These are phyloP conservation scores for Pteromalus puparum DNA, from an alignment of 1,140 invertebrate species.

Conservation along the genomic window DNA sequence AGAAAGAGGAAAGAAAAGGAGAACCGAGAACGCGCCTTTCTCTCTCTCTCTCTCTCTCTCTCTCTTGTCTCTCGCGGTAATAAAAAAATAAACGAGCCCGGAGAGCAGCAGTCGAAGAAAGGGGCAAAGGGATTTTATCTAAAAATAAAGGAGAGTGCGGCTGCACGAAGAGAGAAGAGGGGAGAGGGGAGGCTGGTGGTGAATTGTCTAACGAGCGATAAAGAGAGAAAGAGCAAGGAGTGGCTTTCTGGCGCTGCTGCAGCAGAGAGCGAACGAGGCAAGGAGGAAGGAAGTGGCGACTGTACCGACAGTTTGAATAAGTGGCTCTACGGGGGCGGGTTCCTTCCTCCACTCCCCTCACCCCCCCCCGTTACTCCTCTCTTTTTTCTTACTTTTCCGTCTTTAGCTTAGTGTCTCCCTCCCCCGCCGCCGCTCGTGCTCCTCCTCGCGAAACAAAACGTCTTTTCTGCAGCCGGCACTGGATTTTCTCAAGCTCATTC, in stretches of 20 bases:
- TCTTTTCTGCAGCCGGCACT: slow-evolving; percentile 1
- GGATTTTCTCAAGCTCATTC: slow-evolving; percentile 15
- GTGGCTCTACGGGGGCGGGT: slow-evolving; percentile 51
- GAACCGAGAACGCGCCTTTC: too few relatives aligned
- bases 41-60: too few relatives aligned
- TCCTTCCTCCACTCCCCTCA: background rate
- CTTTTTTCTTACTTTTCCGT: background rate
- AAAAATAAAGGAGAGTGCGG: slow-evolving; percentile 34
- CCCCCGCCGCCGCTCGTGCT: background rate
- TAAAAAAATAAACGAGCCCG: slow-evolving; percentile 32
- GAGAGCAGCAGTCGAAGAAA: background rate
- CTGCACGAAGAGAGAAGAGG: slow-evolving; percentile 3
- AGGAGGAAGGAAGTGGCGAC: slow-evolving; percentile 46
- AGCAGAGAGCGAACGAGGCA: slow-evolving; percentile 29
- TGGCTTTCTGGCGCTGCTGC: slow-evolving; percentile 9
- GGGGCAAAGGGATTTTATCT: slow-evolving; percentile 37
- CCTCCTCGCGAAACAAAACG: background rate
- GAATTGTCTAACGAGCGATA: slow-evolving; percentile 38
- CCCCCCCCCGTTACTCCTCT: background rate
- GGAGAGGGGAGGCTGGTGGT: background rate
- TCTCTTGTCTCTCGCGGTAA: slow-evolving; percentile 22
- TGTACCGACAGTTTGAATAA: slow-evolving; percentile 56
- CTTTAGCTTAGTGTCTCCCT: background rate
- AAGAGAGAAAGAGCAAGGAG: slow-evolving; percentile 29
- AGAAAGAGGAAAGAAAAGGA: background rate